Percentiles rank a stretch among this genome's conserved stretches.
phyloP scores from a whole-genome alignment of 2,113 vertebrate species.

The Pollimyrus isidori region DNA sequence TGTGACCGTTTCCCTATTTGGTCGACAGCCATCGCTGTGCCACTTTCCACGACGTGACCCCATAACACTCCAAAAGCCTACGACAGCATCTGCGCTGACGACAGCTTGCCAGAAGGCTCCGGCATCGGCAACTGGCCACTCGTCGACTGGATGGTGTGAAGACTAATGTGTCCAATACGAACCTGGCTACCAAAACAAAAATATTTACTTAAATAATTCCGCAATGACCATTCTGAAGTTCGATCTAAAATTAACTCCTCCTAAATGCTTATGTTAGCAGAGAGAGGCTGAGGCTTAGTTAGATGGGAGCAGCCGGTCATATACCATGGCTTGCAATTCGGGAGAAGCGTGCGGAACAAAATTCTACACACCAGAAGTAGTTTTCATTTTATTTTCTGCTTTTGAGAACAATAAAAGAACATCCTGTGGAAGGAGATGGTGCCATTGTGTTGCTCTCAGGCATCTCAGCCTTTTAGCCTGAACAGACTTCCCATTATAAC shows the following conservation, averaged over 20 bases:
- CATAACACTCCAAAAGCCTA: background rate
- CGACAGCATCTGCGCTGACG: background rate
- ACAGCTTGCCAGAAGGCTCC: background rate
- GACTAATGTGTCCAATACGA: background rate
- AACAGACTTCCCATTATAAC: constrained; percentile 14
- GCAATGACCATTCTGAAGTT: background rate
- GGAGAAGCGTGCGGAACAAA: background rate
- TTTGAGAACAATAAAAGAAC: constrained; percentile 9
- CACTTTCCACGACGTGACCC: background rate
- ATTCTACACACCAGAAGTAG: background rate
- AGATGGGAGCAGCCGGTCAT: background rate
- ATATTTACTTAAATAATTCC: background rate
- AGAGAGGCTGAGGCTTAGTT: background rate
- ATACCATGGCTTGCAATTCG: background rate
- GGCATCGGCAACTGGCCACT: background rate
- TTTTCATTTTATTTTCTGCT: background rate
- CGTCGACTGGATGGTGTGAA: background rate
- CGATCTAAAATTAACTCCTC: background rate
- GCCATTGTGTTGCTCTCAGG: constrained; percentile 15
- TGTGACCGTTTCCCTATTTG: background rate
- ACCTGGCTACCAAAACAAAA: background rate
- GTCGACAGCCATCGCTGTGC: background rate
- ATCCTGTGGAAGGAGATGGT: constrained; percentile 19
- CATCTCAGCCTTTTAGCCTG: background rate
- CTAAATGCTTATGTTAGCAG: background rate